Base-by-base conservation (phyloP, 1,140 invertebrate species). In the Copidosoma floridanum region DNA sequence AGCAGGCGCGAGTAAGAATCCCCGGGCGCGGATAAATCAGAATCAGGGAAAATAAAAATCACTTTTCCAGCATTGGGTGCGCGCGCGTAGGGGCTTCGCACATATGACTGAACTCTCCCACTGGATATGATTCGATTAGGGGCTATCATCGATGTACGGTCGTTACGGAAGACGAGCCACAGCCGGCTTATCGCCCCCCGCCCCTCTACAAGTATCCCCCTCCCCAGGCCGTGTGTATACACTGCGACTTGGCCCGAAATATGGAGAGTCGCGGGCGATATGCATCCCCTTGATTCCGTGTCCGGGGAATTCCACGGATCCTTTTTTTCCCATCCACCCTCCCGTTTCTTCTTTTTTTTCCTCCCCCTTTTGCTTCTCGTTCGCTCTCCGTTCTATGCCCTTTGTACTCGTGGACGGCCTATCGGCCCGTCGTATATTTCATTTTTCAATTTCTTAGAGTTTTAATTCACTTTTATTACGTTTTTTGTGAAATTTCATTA, bases 1-100 rank as follows among this genome's bases (percentile, higher is more conserved):
- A n/a, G n/a, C n/a, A n/a, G n/a, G 40, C 14, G 3, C 27, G 44
- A 54, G 47, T 24, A 18, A 18, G 18, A 38, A 38, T 56, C 62
- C 56, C 62, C 20, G 11, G n/a, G 54, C 53, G 58, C 21, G 64
- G 67, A 76, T 79, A 79, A 80, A 78, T 79, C 76, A 79, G 77
- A 70, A 78, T 78, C 71, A 76, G 61, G 64, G 66, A 68, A 74
- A 75, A 78, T 78, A 77, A 79, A 79, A 80, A 79, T 79, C 79
- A 75, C 78, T 75, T 80, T 79, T 79, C 71, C 71, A 73, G 71
- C 69, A 73, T 73, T 77, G 73, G 68, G 70, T 67, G 54, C 65
- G 65, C 61, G 38, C 26, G 43, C 29, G 44, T n/a, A n/a, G n/a
- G 10, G 18, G 29, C 51, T 12, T n/a, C n/a, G n/a, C n/a, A n/a